Evolutionary conservation across 2,797 vertebrate genomes (phyloP).

Genomic region (Sparus aurata): DNA sequence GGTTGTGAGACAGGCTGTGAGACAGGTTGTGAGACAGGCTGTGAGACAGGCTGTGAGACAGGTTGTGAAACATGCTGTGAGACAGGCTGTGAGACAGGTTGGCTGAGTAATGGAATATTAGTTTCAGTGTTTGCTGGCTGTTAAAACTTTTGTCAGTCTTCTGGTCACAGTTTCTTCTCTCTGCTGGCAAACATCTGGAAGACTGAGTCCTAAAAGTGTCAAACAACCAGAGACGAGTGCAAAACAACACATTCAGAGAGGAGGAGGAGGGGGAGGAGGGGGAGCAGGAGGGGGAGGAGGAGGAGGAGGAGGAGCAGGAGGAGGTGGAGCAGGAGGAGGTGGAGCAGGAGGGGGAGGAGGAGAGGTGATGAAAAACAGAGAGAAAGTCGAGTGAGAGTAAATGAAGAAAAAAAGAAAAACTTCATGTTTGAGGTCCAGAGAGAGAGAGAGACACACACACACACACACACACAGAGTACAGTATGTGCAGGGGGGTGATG

Average conservation of each 20-base stretch:
- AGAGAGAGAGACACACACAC: too few relatives aligned
- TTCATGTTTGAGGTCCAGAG: constrained; percentile 44
- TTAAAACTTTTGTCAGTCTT: neutral
- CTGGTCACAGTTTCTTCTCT: neutral
- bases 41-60: too few relatives aligned
- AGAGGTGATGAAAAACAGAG: constrained; percentile 28
- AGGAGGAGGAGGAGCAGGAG: neutral
- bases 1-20: too few relatives aligned
- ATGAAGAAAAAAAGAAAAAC: neutral
- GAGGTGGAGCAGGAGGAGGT: neutral
- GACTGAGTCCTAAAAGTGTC: neutral
- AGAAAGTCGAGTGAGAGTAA: neutral
- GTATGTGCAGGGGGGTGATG: constrained; percentile 34
- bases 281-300: too few relatives aligned
- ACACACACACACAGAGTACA: constrained; percentile 6
- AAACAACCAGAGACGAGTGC: constrained; percentile 6
- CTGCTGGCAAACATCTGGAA: neutral
- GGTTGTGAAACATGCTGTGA: too few relatives aligned
- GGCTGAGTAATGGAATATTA: too few relatives aligned
- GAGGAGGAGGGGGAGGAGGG: too few relatives aligned
- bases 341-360: neutral
- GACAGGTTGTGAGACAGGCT: too few relatives aligned
- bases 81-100: too few relatives aligned
- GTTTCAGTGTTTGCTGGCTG: neutral
- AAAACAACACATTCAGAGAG: constrained; percentile 24